Evolutionary conservation across 1,140 invertebrate species (phyloP), one percentile per base, ranked within the genome.

Genomic region (Metopolophium dirhodum): DNA sequence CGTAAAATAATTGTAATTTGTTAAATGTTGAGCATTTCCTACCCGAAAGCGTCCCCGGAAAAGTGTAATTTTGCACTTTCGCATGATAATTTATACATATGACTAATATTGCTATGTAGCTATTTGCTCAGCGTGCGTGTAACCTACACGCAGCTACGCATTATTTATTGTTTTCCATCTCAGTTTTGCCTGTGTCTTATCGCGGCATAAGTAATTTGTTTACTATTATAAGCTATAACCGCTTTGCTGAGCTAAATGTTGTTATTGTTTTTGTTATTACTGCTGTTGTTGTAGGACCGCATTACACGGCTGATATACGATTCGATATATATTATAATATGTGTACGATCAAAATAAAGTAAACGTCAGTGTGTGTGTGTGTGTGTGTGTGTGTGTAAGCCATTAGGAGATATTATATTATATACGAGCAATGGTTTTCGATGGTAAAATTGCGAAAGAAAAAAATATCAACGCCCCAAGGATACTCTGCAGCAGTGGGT

Each of bases 391-490:
- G 37, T 37, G 37, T 37, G 37, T n/a, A 14, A 61, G 3, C 57
- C 61, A 68, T 68, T 68, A n/a, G n/a, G 14, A 68, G 30, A 7
- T 68, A 57, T 26, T 57, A 37, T 37, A 37, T 37, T 37, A 37
- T 23, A 22, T 54, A 22, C 7, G 20, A 22, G 61, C 61, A 6
- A 68, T n/a, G 61, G n/a, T 68, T 68, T 68, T 47, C 41, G 83
- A 86, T 30, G 23, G 23, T 86, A 86, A 86, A 86, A 86, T 85
- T 3, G 23, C 23, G 8, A 18, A 11, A 37, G 20, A 83, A 83
- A 86, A 86, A 47, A n/a, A 68, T n/a, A 86, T 86, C 35, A 47
- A 41, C 11, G 26, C 82, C 41, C 83, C 83, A 86, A 86, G 83
- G 83, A 45, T 20, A 23, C 37, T 23, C 37, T 23, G 22, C 22